Percentiles rank a stretch among this genome's conserved stretches.
Conservation (phyloP, 2,797 vertebrate species). For the Rhinoraja longicauda region DNA sequence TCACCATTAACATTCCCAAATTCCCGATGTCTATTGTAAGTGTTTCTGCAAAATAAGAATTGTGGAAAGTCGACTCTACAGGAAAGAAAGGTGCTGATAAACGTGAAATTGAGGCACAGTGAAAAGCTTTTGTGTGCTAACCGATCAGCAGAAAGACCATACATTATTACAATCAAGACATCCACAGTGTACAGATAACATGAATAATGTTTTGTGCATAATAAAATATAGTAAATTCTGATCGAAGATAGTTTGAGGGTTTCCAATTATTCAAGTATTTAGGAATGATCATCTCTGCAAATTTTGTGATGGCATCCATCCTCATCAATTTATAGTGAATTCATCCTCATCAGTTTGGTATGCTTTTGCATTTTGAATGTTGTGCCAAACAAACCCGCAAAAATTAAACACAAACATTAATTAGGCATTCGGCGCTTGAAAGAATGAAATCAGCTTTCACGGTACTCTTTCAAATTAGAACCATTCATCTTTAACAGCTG, state of each 20-base stretch:
- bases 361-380: background rate
- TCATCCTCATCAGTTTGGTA: background rate
- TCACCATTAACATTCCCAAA: too few relatives aligned
- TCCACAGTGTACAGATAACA: too few relatives aligned
- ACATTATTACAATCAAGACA: too few relatives aligned
- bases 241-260: too few relatives aligned
- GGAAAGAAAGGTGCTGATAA: background rate
- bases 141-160: too few relatives aligned
- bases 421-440: constrained; percentile 6
- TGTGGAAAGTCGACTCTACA: background rate
- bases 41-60: background rate
- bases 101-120: background rate
- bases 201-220: too few relatives aligned
- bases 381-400: background rate
- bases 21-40: background rate
- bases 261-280: background rate
- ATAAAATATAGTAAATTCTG: too few relatives aligned
- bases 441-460: background rate
- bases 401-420: constrained; percentile 18
- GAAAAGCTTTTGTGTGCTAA: too few relatives aligned
- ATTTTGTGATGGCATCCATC: background rate
- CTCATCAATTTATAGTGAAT: background rate
- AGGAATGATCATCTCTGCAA: background rate
- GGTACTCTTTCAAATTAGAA: background rate
- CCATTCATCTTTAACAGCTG: constrained; percentile 23